Conservation (phyloP, 1,140 invertebrate genomes). For the Drosophila ogumai region DNA sequence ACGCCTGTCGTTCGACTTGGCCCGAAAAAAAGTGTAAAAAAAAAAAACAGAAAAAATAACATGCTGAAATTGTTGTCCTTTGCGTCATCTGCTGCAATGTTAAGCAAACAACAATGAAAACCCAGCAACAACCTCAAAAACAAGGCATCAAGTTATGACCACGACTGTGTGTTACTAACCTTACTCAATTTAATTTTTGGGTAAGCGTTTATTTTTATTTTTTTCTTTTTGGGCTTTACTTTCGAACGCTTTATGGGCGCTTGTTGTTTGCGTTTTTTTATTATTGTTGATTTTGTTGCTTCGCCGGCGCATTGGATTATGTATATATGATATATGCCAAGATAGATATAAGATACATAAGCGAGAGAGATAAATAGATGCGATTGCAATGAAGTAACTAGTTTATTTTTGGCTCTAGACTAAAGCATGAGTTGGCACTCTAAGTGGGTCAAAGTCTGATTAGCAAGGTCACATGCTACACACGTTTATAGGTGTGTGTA, state of each 20-base stretch:
- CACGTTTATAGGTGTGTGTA: neutral
- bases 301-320: conserved; percentile 67
- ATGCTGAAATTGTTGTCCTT: conserved; percentile 63
- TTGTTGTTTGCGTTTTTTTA: conserved; percentile 42
- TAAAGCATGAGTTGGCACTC: conserved; percentile 61
- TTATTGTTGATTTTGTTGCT: conserved; percentile 55
- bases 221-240: conserved; percentile 61
- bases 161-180: conserved; percentile 79
- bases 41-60: conserved; percentile 17
- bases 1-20: conserved; percentile 12
- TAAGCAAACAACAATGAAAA: conserved; percentile 65
- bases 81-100: conserved; percentile 71
- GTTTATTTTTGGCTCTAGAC: conserved; percentile 50
- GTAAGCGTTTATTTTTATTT: conserved; percentile 33
- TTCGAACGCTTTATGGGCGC: conserved; percentile 71
- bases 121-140: conserved; percentile 17
- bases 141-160: conserved; percentile 65
- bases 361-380: conserved; percentile 39
- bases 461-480: conserved; percentile 60
- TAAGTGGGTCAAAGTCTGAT: conserved; percentile 75
- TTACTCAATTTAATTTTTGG: conserved; percentile 73
- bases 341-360: conserved; percentile 44
- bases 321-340: conserved; percentile 53
- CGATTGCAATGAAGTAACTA: conserved; percentile 40
- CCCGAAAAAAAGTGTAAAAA: conserved; percentile 25